phyloP scores from a whole-genome alignment of 2,797 vertebrate species.

The Leptodactylus fallax region DNA sequence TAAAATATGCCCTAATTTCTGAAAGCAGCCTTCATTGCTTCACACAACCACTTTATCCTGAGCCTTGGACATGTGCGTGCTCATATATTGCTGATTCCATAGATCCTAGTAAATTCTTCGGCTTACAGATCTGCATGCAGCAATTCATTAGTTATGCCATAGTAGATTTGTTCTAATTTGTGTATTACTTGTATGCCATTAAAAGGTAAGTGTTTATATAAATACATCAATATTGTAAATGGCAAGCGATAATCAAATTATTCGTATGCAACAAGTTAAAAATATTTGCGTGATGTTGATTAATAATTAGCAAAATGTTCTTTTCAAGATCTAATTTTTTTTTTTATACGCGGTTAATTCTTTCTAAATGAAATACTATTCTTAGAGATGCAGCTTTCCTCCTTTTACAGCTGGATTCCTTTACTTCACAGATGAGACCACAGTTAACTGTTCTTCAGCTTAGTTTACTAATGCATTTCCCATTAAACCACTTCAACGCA shows the following conservation, averaged over 20 bases:
- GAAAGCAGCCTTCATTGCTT: neutral
- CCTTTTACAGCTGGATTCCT: neutral
- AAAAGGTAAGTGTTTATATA: slow-evolving; percentile 12
- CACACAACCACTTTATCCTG: neutral
- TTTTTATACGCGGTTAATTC: slow-evolving; percentile 3
- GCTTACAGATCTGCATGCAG: no score
- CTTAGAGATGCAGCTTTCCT: neutral
- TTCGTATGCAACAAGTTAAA: neutral
- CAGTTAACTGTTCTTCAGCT: no score
- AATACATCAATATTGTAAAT: neutral
- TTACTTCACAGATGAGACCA: neutral
- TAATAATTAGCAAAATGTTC: slow-evolving; percentile 26
- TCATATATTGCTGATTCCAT: neutral
- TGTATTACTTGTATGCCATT: neutral
- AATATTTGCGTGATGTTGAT: slow-evolving; percentile 7
- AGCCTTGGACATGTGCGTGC: neutral
- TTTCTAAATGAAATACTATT: neutral
- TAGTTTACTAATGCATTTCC: no score
- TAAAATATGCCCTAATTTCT: neutral
- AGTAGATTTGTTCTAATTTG: neutral
- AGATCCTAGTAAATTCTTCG: neutral
- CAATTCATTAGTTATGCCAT: neutral
- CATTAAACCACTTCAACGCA: no score
- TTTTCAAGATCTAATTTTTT: neutral
- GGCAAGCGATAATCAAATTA: slow-evolving; percentile 13